These are phyloP conservation scores for Caenorhabditis virilis DNA, from an alignment of 2,888 invertebrate genomes.

Conservation along the genomic window DNA sequence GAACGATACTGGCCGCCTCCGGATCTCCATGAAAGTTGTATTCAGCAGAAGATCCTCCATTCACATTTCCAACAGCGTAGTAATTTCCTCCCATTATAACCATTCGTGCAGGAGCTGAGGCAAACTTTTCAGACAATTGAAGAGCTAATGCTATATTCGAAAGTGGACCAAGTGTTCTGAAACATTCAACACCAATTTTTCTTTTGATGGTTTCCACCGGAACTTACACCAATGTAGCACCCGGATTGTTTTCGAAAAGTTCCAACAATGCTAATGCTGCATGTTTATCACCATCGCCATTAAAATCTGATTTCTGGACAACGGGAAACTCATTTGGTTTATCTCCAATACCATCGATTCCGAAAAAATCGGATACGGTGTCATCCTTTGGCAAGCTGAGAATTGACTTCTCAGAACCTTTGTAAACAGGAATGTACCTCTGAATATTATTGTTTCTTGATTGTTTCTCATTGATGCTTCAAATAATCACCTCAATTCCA, in stretches of 20 bases:
- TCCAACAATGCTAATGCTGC: conserved; percentile 28
- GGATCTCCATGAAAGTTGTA: conserved; percentile 82
- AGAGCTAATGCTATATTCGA: conserved; percentile 71
- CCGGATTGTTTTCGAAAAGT: conserved; percentile 15
- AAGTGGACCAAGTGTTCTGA: conserved; percentile 67
- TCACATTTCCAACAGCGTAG: conserved; percentile 67
- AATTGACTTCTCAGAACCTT: conserved; percentile 55
- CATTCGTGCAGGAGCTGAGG: conserved; percentile 43
- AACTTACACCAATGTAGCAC: conserved; percentile 31
- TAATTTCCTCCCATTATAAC: conserved; percentile 65
- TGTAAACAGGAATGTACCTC: conserved; percentile 62
- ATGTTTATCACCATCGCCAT: conserved; percentile 14
- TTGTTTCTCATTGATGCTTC: neutral
- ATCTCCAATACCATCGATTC: conserved; percentile 60
- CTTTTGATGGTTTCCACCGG: too few relatives aligned
- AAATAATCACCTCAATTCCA: neutral
- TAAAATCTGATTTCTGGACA: conserved; percentile 22
- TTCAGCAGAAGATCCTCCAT: conserved; percentile 74
- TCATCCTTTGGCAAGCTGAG: conserved; percentile 39
- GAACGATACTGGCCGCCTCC: conserved; percentile 78
- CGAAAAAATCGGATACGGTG: conserved; percentile 46
- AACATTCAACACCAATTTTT: too few relatives aligned
- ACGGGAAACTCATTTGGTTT: conserved; percentile 47
- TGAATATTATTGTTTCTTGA: conserved; percentile 4
- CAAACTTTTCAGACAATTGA: conserved; percentile 69